These are phyloP conservation scores for Pelecanoides urinatrix DNA, from an alignment of 2,113 vertebrate genomes.

Conservation along the genomic window DNA sequence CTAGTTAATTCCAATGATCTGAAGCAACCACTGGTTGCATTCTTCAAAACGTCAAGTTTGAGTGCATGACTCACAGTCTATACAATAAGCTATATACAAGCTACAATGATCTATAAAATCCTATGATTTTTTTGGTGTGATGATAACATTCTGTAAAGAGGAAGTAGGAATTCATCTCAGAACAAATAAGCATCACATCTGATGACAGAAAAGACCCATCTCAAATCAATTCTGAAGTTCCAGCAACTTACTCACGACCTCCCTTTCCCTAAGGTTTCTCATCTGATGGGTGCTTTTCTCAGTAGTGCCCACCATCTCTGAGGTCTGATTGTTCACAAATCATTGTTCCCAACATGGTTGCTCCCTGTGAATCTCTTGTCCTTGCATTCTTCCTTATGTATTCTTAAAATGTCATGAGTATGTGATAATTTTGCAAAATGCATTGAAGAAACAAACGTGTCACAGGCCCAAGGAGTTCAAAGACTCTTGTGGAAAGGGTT, in stretches of 20 bases:
- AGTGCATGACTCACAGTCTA: background rate
- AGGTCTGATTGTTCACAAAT: background rate
- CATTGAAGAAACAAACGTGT: background rate
- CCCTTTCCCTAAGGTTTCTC: background rate
- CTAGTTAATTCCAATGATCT: background rate
- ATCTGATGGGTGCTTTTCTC: background rate
- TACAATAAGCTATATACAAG: background rate
- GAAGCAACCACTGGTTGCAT: background rate
- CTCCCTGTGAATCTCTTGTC: background rate
- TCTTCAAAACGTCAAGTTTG: background rate
- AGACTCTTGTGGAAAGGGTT: background rate
- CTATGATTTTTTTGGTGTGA: background rate
- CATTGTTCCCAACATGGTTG: background rate
- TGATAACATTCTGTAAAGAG: background rate
- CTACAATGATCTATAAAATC: background rate
- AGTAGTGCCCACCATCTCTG: background rate
- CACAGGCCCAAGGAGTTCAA: background rate
- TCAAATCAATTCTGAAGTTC: background rate
- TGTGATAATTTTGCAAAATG: background rate
- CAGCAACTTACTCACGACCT: background rate
- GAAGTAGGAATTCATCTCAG: background rate
- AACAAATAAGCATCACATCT: background rate
- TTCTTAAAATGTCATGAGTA: background rate
- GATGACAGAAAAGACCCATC: background rate
- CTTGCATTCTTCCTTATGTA: background rate